Evolutionary conservation across 2,888 invertebrate species (phyloP).

Genomic region (Patella pellucida): DNA sequence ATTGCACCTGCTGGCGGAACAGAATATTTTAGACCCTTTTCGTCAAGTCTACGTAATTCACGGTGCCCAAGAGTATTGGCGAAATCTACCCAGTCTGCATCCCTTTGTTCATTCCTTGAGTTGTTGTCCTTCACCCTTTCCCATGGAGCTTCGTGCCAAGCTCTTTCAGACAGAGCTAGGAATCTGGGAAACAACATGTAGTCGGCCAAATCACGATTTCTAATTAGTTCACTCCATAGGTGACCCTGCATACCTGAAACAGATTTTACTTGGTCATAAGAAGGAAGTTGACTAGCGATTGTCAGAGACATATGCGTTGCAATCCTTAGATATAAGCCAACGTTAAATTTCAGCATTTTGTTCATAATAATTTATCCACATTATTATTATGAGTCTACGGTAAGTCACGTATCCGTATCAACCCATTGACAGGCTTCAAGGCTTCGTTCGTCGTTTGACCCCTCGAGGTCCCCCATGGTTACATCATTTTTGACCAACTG

Average conservation of each 20-base stretch:
- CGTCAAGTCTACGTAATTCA: conserved; percentile 52
- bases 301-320: too few relatives aligned
- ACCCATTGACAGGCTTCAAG: too few relatives aligned
- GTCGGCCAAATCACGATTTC: conserved; percentile 47
- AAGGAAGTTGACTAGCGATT: too few relatives aligned
- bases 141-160: conserved; percentile 67
- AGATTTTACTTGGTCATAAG: background rate
- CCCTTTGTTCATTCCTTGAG: conserved; percentile 25
- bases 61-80: conserved; percentile 53
- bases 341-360: too few relatives aligned
- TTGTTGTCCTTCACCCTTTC: conserved; percentile 40
- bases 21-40: conserved; percentile 44
- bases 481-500: too few relatives aligned
- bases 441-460: too few relatives aligned
- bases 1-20: conserved; percentile 57
- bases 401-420: too few relatives aligned
- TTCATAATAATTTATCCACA: too few relatives aligned
- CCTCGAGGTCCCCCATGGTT: too few relatives aligned
- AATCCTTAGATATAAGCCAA: too few relatives aligned
- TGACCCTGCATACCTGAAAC: conserved; percentile 63
- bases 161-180: conserved; percentile 61
- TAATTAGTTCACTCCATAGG: conserved; percentile 61
- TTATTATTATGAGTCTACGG: too few relatives aligned
- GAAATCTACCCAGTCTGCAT: conserved; percentile 50
- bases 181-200: conserved; percentile 59